Evolutionary conservation across 1,140 invertebrate genomes (phyloP), one percentile per base, ranked within the genome.

Genomic region (Notospermus geniculatus): DNA sequence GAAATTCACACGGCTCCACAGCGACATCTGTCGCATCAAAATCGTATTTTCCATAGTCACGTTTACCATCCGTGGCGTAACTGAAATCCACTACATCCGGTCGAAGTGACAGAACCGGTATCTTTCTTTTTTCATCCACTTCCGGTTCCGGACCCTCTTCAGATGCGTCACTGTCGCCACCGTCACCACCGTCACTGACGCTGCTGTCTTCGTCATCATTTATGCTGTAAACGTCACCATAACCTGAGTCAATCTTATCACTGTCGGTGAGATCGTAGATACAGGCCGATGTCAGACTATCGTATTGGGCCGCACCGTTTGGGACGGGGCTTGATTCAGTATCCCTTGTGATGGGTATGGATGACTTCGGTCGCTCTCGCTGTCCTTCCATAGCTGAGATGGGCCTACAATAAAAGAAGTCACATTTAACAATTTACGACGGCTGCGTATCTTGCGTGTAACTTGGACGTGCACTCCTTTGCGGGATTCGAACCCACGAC

Each of bases 61-160:
- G 64, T 25, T 67, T 65, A 27, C 68, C 65, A 54, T 71, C 72
- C 2, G 74, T 71, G 9, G 67, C 61, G 45, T 73, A 66, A 28
- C 75, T 62, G 19, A 62, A 62, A 66, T 77, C 74, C 52, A 73
- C 59, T 60, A 70, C 71, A 54, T 77, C 75, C 2, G 74, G 75
- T 61, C 74, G 64, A 19, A 77, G 59, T 59, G 65, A 62, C 27
- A 73, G 54, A 19, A 71, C 60, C 15, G 73, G 69, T 28, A 71
- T 65, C 57, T 62, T 55, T 17, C 70, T 57, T 4, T 67, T 64
- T 30, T 57, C 28, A 59, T 74, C 67, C 29, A 72, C 60, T 22
- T 63, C 60, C 4, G 70, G 71, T 62, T 75, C 75, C 29, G 60
- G 69, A 53, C 69, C 71, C 25, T 70, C 59, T 19, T 71, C 71